Conservation (phyloP, 2,888 invertebrate genomes). For the Dinocampus coccinellae region DNA sequence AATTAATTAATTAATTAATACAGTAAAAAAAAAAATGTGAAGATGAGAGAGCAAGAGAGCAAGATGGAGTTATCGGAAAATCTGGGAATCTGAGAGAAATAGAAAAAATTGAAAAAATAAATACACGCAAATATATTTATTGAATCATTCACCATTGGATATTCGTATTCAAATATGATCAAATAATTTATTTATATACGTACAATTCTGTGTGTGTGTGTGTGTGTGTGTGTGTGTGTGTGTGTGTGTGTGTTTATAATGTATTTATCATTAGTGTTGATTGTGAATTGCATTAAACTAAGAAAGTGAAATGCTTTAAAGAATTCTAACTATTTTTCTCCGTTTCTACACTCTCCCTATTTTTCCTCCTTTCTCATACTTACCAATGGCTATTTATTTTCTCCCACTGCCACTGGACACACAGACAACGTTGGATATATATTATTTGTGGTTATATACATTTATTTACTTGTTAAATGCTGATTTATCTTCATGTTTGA, state of each 20-base stretch:
- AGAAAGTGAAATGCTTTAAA: slow-evolving; percentile 25
- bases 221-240: not conserved
- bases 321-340: slow-evolving; percentile 23
- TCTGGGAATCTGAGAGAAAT: too few species aligned
- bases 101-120: too few species aligned
- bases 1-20: too few species aligned
- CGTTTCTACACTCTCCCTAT: not conserved
- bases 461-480: slow-evolving; percentile 16
- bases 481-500: slow-evolving; percentile 15
- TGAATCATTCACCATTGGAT: not conserved
- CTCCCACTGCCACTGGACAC: not conserved
- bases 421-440: not conserved
- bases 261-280: too few species aligned
- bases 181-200: too few species aligned
- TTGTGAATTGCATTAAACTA: not conserved
- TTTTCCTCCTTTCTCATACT: not conserved
- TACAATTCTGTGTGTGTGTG: too few species aligned
- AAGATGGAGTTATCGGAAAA: too few species aligned
- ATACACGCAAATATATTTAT: slow-evolving; percentile 1
- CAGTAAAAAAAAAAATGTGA: too few species aligned
- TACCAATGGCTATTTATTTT: not conserved
- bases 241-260: not conserved
- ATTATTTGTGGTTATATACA: not conserved
- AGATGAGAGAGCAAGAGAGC: too few species aligned
- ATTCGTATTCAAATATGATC: too few species aligned